Percentiles rank a stretch among this genome's conserved stretches.
These are phyloP conservation scores for Tragelaphus imberbis DNA, from an alignment of 2,113 vertebrate species.

Conservation along the genomic window DNA sequence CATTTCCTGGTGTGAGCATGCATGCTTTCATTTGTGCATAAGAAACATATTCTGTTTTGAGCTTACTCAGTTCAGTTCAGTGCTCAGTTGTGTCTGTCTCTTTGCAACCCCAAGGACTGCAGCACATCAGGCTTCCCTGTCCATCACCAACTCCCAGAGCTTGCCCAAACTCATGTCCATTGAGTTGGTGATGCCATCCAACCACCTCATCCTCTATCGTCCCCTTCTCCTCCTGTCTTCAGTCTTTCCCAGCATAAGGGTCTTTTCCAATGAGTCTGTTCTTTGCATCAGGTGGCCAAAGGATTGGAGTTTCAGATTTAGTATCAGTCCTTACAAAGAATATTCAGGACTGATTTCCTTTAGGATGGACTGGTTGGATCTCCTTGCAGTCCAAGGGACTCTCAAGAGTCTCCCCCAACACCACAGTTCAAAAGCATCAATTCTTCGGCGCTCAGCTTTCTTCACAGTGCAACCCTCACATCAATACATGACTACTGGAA, in stretches of 20 bases:
- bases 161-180: background rate
- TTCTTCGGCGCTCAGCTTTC: background rate
- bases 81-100: background rate
- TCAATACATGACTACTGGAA: background rate
- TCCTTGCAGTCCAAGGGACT: background rate
- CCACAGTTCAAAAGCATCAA: background rate
- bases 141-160: background rate
- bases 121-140: background rate
- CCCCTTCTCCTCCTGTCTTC: background rate
- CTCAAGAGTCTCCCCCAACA: background rate
- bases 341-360: background rate
- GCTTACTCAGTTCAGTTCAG: background rate
- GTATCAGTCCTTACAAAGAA: background rate
- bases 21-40: background rate
- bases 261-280: background rate
- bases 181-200: background rate
- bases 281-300: background rate
- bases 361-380: background rate
- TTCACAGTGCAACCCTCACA: background rate
- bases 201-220: background rate
- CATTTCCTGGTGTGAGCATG: background rate
- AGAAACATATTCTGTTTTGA: conserved; percentile 41
- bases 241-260: background rate
- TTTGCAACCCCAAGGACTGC: background rate
- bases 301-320: background rate